Percentiles rank a stretch among this genome's conserved stretches.
Conservation (phyloP, 2,113 vertebrate genomes). For the Gasterosteus nipponicus region DNA sequence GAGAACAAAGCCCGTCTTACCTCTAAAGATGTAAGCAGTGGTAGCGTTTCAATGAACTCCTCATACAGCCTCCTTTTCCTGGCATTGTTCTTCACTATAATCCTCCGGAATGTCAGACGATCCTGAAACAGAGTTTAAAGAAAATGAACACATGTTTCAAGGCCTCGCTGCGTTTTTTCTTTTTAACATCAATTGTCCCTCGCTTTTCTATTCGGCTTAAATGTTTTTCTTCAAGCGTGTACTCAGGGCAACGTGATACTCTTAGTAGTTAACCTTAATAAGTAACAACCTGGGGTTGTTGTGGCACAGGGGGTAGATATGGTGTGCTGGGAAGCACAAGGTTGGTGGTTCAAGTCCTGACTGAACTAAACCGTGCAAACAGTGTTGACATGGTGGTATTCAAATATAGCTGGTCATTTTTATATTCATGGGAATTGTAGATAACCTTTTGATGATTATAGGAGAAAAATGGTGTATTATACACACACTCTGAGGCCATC, state of each 20-base stretch:
- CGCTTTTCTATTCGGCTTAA: background rate
- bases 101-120: constrained; percentile 88
- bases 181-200: background rate
- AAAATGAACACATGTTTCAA: background rate
- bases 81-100: constrained; percentile 99
- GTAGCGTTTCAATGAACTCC: constrained; percentile 96
- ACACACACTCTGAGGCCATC: background rate
- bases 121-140: constrained; percentile 65
- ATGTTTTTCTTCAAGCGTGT: background rate
- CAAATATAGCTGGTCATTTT: background rate
- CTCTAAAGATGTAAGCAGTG: constrained; percentile 97
- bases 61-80: constrained; percentile 98
- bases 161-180: background rate
- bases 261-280: background rate
- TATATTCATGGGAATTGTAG: background rate
- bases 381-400: background rate
- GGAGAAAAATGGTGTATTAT: background rate
- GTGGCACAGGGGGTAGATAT: no score
- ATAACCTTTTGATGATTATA: background rate
- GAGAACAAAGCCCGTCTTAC: constrained; percentile 73
- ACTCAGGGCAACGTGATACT: background rate
- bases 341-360: no score
- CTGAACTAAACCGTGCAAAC: background rate
- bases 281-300: background rate
- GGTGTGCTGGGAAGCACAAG: no score